Percentiles rank a stretch among this genome's conserved stretches.
phyloP scores from a whole-genome alignment of 2,113 vertebrate species.

The Atlantisia rogersi region DNA sequence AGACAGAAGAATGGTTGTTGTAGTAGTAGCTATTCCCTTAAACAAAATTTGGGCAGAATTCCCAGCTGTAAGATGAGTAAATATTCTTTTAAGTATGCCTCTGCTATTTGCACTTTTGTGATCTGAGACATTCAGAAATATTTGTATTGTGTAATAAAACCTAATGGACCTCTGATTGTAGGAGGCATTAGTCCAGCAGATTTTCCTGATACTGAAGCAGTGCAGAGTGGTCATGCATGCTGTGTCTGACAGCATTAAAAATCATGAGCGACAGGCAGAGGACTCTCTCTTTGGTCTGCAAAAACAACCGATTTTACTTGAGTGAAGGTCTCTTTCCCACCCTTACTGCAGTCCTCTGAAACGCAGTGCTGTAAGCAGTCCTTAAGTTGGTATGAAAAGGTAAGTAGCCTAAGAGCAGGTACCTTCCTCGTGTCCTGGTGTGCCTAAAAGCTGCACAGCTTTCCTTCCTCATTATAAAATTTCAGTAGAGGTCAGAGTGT shows the following conservation, averaged over 20 bases:
- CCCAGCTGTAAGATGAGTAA: neutral
- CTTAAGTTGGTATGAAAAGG: neutral
- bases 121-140: neutral
- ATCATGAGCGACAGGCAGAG: neutral
- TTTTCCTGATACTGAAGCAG: neutral
- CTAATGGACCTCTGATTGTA: neutral
- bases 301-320: neutral
- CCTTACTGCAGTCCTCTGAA: neutral
- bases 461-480: neutral
- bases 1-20: neutral
- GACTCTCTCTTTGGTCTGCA: neutral
- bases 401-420: accelerated
- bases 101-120: neutral
- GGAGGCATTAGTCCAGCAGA: neutral
- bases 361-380: accelerated
- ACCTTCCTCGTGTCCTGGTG: neutral
- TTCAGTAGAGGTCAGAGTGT: neutral
- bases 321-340: neutral
- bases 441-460: neutral
- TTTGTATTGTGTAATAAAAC: neutral
- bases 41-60: neutral
- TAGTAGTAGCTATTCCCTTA: neutral
- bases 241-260: neutral
- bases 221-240: neutral
- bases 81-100: neutral